A percentile compares a stretch with the other conserved stretches of the same genome.
Evolutionary conservation across 2,888 invertebrate genomes (phyloP).

Genomic region (Allygus modestus): DNA sequence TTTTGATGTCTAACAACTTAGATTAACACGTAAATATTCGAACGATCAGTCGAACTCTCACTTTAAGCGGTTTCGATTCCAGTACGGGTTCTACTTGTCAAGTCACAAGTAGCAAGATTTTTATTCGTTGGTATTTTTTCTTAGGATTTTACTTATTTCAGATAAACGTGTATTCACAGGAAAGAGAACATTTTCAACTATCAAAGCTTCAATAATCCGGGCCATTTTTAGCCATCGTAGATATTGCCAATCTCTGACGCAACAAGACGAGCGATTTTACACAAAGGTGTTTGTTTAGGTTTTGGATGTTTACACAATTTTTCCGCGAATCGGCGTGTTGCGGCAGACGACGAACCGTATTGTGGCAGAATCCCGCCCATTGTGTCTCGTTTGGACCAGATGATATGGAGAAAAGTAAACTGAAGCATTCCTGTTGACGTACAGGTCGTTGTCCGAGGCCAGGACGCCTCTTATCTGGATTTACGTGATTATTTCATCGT

Average conservation of each 20-base stretch:
- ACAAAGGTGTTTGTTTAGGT: neutral
- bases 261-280: neutral
- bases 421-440: neutral
- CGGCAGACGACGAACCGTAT: neutral
- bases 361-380: conserved; percentile 18
- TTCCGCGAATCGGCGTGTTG: neutral
- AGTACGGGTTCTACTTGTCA: too few species aligned
- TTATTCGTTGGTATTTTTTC: too few species aligned
- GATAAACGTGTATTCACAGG: too few species aligned
- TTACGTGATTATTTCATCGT: conserved; percentile 8
- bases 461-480: neutral
- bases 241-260: neutral
- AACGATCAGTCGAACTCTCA: too few species aligned
- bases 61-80: too few species aligned
- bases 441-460: conserved; percentile 17
- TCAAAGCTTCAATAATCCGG: too few species aligned
- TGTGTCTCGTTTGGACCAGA: neutral
- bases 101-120: too few species aligned
- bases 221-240: neutral
- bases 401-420: neutral
- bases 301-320: neutral
- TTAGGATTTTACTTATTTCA: too few species aligned
- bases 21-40: too few species aligned
- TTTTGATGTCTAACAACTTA: too few species aligned
- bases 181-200: too few species aligned